Base-by-base conservation (phyloP, 2,888 invertebrate species). In the Clunio marinus region DNA sequence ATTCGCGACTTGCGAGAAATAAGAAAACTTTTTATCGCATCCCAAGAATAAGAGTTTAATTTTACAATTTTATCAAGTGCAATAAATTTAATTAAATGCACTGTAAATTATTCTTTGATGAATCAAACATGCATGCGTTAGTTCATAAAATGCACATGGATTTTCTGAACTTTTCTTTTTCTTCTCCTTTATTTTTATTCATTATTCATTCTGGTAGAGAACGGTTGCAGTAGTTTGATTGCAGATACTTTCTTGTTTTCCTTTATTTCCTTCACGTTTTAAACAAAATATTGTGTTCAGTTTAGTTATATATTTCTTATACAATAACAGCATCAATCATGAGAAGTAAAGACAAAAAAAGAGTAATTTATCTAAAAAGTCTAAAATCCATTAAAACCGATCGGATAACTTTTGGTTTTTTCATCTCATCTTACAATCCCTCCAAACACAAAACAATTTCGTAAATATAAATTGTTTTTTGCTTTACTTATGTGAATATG, bases 81-180 rank as follows among this genome's bases (percentile, higher is more conserved):
- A n/a, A n/a, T n/a, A n/a, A n/a, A n/a, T n/a, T n/a, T n/a, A n/a
- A n/a, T n/a, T 17, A 32, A 51, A 22, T 51, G 51, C 51, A 22
- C 51, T 51, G 51, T 51, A 13, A 51, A 51, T 51, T 51, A 22
- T 51, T 51, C n/a, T n/a, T 51, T 51, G 51, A 51, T 51, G 51
- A 51, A 51, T 51, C 51, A 17, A 51, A 51, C 51, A 51, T 51
- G 51, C 51, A 51, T 51, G 51, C 51, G 51, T 22, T n/a, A n/a
- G n/a, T n/a, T n/a, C n/a, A n/a, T n/a, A n/a, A n/a, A n/a, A n/a
- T n/a, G n/a, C n/a, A n/a, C n/a, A n/a, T n/a, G n/a, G n/a, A 13
- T 32, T 32, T 32, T 13, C 7, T 32, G 4, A 45, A 45, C 15
- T 51, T 51, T 22, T 51, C 51, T 51, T 22, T 41, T n/a, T 41